These are phyloP conservation scores for Callopanchax toddi DNA, from an alignment of 2,113 vertebrate genomes.

Conservation along the genomic window DNA sequence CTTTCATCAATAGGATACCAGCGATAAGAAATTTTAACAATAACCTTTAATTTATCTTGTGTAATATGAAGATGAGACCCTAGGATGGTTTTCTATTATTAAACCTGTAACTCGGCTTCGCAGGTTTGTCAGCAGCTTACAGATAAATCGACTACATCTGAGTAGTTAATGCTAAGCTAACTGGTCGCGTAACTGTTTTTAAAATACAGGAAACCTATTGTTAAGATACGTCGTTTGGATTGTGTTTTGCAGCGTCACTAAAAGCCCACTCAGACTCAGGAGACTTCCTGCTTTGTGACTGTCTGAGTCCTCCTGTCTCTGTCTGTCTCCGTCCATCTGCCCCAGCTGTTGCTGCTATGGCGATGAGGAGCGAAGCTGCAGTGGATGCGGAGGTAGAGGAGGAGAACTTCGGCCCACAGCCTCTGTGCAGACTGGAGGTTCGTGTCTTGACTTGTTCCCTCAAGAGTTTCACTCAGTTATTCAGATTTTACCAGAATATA, in stretches of 20 bases:
- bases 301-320: not conserved
- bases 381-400: constrained; percentile 85
- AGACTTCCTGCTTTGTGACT: too few species aligned
- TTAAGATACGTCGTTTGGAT: not conserved
- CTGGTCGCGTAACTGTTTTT: not conserved
- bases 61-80: accelerated
- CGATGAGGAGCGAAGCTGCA: constrained; percentile 83
- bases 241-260: not conserved
- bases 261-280: too few species aligned
- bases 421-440: constrained; percentile 89
- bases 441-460: not conserved
- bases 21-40: too few species aligned
- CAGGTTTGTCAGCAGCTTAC: not conserved
- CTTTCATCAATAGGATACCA: too few species aligned
- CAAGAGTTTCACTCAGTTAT: not conserved
- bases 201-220: not conserved
- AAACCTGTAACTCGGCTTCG: not conserved
- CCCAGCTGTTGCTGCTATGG: constrained; percentile 78
- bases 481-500: too few species aligned
- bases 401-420: constrained; percentile 92
- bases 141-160: not conserved
- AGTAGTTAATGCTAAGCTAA: constrained; percentile 29
- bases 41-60: too few species aligned
- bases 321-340: not conserved
- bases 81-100: accelerated